A percentile compares a stretch with the other conserved stretches of the same genome.
phyloP scores from a whole-genome alignment of 2,113 vertebrate species.

The Synodontis membranacea region DNA sequence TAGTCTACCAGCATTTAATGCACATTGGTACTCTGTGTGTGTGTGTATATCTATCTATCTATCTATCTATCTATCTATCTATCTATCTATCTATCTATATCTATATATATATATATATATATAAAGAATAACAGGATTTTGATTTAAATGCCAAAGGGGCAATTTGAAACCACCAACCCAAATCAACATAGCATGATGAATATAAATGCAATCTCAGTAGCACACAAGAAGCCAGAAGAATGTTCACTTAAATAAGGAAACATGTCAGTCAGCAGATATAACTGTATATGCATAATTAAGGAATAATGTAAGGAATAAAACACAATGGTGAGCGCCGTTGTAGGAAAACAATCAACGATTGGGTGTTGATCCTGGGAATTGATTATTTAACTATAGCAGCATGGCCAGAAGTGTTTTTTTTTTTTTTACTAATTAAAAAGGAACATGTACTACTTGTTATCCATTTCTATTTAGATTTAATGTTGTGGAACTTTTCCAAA shows the following conservation, averaged over 20 bases:
- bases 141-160: neutral
- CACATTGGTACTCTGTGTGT: neutral
- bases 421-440: neutral
- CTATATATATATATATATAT: too few relatives aligned
- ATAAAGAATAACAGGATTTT: neutral
- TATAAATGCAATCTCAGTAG: neutral
- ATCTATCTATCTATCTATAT: too few relatives aligned
- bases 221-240: neutral
- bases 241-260: neutral
- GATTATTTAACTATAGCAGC: neutral
- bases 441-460: neutral
- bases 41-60: too few relatives aligned
- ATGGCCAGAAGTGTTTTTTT: neutral
- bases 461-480: neutral
- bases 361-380: neutral
- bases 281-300: neutral
- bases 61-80: too few relatives aligned
- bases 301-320: neutral
- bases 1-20: conserved; percentile 16
- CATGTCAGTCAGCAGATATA: neutral
- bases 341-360: neutral
- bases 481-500: neutral
- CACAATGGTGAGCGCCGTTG: neutral
- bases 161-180: neutral
- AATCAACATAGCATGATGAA: neutral